Evolutionary conservation across 2,113 vertebrate genomes (phyloP).

Genomic region (Dendrocopos noguchii): DNA sequence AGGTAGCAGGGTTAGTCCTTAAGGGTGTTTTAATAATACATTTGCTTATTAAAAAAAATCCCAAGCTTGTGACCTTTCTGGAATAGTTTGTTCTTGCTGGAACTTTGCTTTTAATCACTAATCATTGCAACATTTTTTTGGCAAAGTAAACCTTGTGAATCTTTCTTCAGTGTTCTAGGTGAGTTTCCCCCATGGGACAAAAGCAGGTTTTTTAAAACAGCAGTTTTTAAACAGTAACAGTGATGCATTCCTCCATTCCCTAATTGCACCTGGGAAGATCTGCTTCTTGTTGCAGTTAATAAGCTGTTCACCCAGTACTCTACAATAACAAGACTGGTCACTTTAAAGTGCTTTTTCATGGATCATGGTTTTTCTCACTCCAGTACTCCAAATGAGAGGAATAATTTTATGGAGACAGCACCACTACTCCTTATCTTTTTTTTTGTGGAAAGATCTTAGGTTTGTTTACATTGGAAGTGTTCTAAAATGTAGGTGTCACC

Average conservation of each 20-base stretch:
- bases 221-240: slow-evolving; percentile 29
- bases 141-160: slow-evolving; percentile 28
- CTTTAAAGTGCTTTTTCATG: slow-evolving; percentile 29
- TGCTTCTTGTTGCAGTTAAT: slow-evolving; percentile 30
- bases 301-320: slow-evolving; percentile 2
- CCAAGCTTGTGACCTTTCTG: slow-evolving; percentile 50
- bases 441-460: neutral
- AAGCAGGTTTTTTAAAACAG: slow-evolving; percentile 3
- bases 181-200: slow-evolving; percentile 30
- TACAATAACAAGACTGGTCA: slow-evolving; percentile 17
- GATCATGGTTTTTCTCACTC: neutral
- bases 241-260: neutral
- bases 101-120: slow-evolving; percentile 63
- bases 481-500: neutral
- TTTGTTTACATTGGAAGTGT: neutral
- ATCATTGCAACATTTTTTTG: slow-evolving; percentile 41
- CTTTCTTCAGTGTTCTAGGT: slow-evolving; percentile 26
- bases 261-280: slow-evolving; percentile 34
- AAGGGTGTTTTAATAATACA: slow-evolving; percentile 57
- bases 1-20: neutral
- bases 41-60: slow-evolving; percentile 17
- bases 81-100: slow-evolving; percentile 49
- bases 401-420: neutral
- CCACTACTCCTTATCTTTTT: neutral
- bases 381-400: neutral